Base-by-base conservation (phyloP, 2,888 invertebrate species). In the Malachius bipustulatus region DNA sequence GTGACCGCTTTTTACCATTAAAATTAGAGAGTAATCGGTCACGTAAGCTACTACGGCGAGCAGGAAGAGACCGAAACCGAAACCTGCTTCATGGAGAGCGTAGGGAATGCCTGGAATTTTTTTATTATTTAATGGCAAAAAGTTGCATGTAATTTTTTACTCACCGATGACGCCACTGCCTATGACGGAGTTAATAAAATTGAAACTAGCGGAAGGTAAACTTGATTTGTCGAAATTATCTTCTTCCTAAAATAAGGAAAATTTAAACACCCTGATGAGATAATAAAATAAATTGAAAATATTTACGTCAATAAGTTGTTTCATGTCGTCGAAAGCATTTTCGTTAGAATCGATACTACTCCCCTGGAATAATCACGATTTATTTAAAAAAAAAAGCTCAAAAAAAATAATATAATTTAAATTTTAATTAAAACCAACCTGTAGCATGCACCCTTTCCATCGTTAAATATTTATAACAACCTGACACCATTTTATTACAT, bases 121-220 rank as follows among this genome's bases (percentile, higher is more conserved):
- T n/a, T n/a, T n/a, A n/a, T n/a, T n/a, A n/a, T n/a, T n/a, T n/a
- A n/a, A n/a, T n/a, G n/a, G n/a, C n/a, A n/a, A n/a, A n/a, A n/a
- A n/a, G n/a, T n/a, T n/a, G n/a, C n/a, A n/a, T n/a, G n/a, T n/a
- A 8, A 4, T 28, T n/a, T 12, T n/a, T 31, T n/a, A 45, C 62
- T 62, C 60, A 77, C 85, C 85, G 52, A 87, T 85, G 36, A 87
- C 81, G 42, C 87, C 85, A 52, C 84, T 84, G 38, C 87, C 87
- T 44, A 87, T 79, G 56, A 87, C 87, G 32, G 84, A 84, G 64
- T 87, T 87, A 55, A 87, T 83, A 61, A 83, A 85, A 67, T 87
- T 87, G 62, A 85, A 85, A 60, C 82, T 80, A 43, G 84, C 82
- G 64, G 76, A 73, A 15, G 80, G 77, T 46, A 80, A 63, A 41